Base-by-base conservation (phyloP, 2,113 vertebrate species). In the Prietella phreatophila region DNA sequence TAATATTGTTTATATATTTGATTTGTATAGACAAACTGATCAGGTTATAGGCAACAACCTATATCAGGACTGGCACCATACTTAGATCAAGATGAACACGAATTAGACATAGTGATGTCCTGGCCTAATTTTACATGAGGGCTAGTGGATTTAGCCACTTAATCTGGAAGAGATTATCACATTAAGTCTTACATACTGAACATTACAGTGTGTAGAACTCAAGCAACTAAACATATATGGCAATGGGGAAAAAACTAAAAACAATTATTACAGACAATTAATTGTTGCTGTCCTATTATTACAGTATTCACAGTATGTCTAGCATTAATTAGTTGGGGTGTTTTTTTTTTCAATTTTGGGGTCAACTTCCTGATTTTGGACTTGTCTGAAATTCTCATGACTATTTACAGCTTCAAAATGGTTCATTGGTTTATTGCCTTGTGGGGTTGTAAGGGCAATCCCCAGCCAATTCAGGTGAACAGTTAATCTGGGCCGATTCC, bases 121-220 rank as follows among this genome's bases (percentile, higher is more conserved):
- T 89, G 91, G 67, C 81, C 89, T 86, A 88, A 85, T 89, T 90
- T 89, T 33, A 53, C 58, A 67, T 36, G n/a, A 87, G 63, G 58
- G 30, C 75, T 86, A 53, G 89, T 56, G 87, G 85, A 65, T 84
- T 88, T 84, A 87, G 71, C 8, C 50, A 42, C 19, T 71, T 88
- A 82, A 87, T 84, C 67, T 82, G 50, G 39, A 80, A 85, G 69
- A 79, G 86, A 90, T 92, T 85, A 89, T 55, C 47, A 67, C 82
- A 27, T 83, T n/a, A 42, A 83, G 55, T 86, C 71, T 84, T 85
- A 55, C 55, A 87, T 39, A 73, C 80, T 30, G 39, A 82, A 56
- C 69, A 71, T 86, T 86, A 56, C 50, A 63, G 47, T 76, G 86
- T 82, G 42, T 76, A 79, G 47, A n/a, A 76, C 82, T 83, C 53